A percentile compares a stretch with the other conserved stretches of the same genome.
Conservation (phyloP, 1,140 invertebrate species). For the Spodoptera frugiperda region DNA sequence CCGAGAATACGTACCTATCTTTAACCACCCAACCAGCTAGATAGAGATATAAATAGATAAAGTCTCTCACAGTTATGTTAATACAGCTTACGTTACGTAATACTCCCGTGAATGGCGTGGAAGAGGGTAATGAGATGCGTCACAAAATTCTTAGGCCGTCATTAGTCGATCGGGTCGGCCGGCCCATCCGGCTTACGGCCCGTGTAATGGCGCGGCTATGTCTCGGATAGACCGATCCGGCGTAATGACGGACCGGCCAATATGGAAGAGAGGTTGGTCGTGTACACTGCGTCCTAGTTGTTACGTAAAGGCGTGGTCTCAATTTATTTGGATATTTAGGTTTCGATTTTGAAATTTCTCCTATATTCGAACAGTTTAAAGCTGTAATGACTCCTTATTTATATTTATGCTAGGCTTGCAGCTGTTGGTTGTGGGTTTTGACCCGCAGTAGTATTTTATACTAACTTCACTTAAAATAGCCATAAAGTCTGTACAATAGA, state of each 20-base stretch:
- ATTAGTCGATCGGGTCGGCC: slow-evolving; percentile 60
- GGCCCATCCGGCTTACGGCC: slow-evolving; percentile 51
- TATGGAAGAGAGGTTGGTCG: slow-evolving; percentile 54
- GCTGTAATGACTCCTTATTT: no score
- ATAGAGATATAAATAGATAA: slow-evolving; percentile 48
- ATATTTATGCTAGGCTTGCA: no score
- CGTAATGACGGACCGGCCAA: slow-evolving; percentile 67
- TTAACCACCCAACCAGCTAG: neutral
- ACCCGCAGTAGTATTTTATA: no score
- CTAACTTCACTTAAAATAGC: no score
- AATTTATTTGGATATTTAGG: neutral
- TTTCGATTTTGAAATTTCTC: no score
- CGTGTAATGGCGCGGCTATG: slow-evolving; percentile 53
- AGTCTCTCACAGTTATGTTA: slow-evolving; percentile 30
- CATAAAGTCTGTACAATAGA: no score
- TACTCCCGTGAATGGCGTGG: slow-evolving; percentile 55
- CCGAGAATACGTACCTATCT: slow-evolving; percentile 11
- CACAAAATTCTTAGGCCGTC: slow-evolving; percentile 64
- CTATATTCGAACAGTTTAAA: no score
- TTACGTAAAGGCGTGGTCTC: slow-evolving; percentile 34
- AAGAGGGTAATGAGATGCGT: slow-evolving; percentile 62
- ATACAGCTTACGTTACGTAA: slow-evolving; percentile 49
- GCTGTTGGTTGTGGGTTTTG: no score
- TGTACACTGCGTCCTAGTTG: slow-evolving; percentile 48
- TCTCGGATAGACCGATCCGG: slow-evolving; percentile 58